Evolutionary conservation across 2,113 vertebrate genomes (phyloP), one percentile per base, ranked within the genome.

Genomic region (Irena cyanogastra): DNA sequence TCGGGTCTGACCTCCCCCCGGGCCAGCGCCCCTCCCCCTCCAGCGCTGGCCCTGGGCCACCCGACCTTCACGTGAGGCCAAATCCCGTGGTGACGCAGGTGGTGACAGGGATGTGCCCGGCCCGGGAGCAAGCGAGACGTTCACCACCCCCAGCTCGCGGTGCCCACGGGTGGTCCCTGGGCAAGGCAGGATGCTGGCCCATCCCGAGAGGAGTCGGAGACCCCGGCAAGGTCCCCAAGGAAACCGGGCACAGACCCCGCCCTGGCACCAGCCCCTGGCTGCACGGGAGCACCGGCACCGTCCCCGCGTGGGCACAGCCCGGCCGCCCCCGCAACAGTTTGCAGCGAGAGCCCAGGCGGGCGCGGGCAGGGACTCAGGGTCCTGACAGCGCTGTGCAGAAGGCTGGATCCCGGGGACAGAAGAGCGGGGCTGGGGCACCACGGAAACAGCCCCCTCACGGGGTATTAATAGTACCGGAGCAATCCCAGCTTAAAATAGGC

Each of bases 401-500:
- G 49, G 33, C 13, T 4, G 10, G 16, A 44, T 64, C 24, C 45
- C 1, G 0, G 66, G 54, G 50, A 42, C 35, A 63, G 71, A 24
- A 63, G 13, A 30, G 19, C 0, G 7, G 35, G 72, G 65, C 41
- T 28, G 47, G 65, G 12, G 53, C 92, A 54, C 57, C 90, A 61
- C 5, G 16, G 88, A 84, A 96, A 53, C 94, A 87, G 83, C 95
- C 96, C 94, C 89, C 93, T 82, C 87, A 7, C 44, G 1, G 61
- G 42, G 83, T 97, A 96, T 97, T 95, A 96, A 97, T 96, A 97
- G 96, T 61, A 64, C 59, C 15, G 28, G 93, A 96, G 96, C 95
- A 76, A 95, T 77, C 88, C 68, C 66, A 8, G 91, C 93, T 97
- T 93, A 96, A 97, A 97, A 97, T 96, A 96, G 96, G 89, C 89